Evolutionary conservation across 37 sponge, comb jelly and placozoan species (phyloP).

Genomic region (Tethya wilhelma): DNA sequence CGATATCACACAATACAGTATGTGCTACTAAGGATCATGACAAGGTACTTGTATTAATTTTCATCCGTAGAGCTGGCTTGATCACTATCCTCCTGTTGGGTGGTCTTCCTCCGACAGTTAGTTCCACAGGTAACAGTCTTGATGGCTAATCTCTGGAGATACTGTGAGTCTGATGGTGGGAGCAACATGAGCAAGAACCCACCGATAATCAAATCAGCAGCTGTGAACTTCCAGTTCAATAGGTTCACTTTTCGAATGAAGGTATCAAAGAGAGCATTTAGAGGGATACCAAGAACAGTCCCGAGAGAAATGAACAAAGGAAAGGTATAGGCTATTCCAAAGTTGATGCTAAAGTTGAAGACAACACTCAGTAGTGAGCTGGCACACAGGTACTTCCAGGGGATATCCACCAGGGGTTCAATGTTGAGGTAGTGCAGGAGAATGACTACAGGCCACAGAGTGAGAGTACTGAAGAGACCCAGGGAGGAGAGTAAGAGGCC

Average conservation of each 20-base stretch:
- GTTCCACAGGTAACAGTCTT: neutral
- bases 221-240: slow-evolving; percentile 75
- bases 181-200: slow-evolving; percentile 84
- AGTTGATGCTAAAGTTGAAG: slow-evolving; percentile 90
- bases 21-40: too few species aligned
- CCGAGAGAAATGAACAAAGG: slow-evolving; percentile 93
- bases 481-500: slow-evolving; percentile 75
- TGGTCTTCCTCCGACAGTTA: neutral
- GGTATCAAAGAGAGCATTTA: slow-evolving; percentile 81
- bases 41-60: too few species aligned
- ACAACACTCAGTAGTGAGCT: slow-evolving; percentile 55
- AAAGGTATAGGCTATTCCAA: slow-evolving; percentile 93
- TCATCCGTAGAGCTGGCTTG: too few species aligned
- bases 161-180: slow-evolving; percentile 60
- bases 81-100: too few species aligned
- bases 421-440: slow-evolving; percentile 51
- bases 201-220: slow-evolving; percentile 62
- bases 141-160: slow-evolving; percentile 15
- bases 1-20: too few species aligned
- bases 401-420: slow-evolving; percentile 62
- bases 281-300: slow-evolving; percentile 86
- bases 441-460: slow-evolving; percentile 75
- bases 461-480: slow-evolving; percentile 70
- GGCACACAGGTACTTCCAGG: slow-evolving; percentile 70
- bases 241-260: slow-evolving; percentile 47